Evolutionary conservation across 2,113 vertebrate genomes (phyloP).

Genomic region (Gymnarchus niloticus): DNA sequence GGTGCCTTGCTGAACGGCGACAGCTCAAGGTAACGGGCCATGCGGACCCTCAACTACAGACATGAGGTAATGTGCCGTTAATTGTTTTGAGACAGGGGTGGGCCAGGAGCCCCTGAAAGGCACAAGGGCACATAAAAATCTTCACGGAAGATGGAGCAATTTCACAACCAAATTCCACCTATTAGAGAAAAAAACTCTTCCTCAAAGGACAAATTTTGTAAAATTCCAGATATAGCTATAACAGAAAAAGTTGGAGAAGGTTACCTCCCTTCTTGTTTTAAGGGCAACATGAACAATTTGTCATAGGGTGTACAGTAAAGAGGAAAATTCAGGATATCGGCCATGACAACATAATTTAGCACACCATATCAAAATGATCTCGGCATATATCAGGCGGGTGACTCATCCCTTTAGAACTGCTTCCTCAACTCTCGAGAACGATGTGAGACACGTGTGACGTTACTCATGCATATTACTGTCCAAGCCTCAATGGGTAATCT

Average conservation of each 20-base stretch:
- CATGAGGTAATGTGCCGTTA: constrained; percentile 55
- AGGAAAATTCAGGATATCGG: constrained; percentile 35
- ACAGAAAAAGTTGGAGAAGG: background rate
- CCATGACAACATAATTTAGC: constrained; percentile 33
- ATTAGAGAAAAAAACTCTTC: background rate
- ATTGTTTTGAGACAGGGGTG: constrained; percentile 42
- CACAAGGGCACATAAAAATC: constrained; percentile 21
- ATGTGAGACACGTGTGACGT: constrained; percentile 16
- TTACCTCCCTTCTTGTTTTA: background rate
- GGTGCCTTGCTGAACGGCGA: constrained; percentile 40
- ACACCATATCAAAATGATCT: constrained; percentile 51
- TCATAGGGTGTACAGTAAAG: constrained; percentile 34
- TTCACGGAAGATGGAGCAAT: constrained; percentile 22
- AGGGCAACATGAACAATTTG: constrained; percentile 36
- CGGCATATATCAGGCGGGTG: constrained; percentile 27
- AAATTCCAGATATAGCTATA: too few relatives aligned
- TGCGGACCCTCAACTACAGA: constrained; percentile 46
- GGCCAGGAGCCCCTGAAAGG: constrained; percentile 41
- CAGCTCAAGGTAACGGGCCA: constrained; percentile 44
- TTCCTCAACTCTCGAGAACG: constrained; percentile 30
- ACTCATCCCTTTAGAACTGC: constrained; percentile 38
- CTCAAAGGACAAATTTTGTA: background rate
- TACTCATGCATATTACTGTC: constrained; percentile 7
- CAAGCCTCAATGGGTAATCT: constrained; percentile 15
- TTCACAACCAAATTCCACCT: background rate